Evolutionary conservation across 2,888 invertebrate genomes (phyloP), one percentile per base, ranked within the genome.

Genomic region (Agrochola lota): DNA sequence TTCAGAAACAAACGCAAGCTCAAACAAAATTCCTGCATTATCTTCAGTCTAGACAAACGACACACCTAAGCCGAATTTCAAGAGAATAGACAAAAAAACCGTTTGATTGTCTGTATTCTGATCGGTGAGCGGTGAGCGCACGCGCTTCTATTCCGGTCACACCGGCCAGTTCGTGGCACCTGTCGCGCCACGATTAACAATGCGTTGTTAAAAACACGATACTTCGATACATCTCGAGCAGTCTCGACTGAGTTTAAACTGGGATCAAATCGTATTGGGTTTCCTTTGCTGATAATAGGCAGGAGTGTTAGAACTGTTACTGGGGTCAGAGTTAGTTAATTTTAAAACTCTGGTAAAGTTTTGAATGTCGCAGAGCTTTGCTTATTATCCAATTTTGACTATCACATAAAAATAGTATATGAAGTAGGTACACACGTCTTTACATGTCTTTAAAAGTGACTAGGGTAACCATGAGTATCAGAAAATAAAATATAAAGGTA

Each of bases 111-210:
- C 84, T 78, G 62, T 78, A 67, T 67, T 79, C 60, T 71, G 76
- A 77, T 75, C 73, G 66, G 77, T 63, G 72, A 73, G 80, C 83
- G 73, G 74, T 71, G 79, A 73, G 59, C 86, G 86, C 74, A 40
- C 78, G 78, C 84, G 83, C 77, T 46, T 78, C 87, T 87, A 87
- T 87, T 87, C 87, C 89, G 77, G 89, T 75, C 84, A 40, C 84
- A 79, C 57, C 77, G 71, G 77, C 60, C 81, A 60, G 74, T 60
- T 35, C 49, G 59, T 63, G 87, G 87, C 87, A 87, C 87, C 87
- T 87, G 87, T 87, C 87, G 87, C 80, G 80, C 30, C 62, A 57
- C 84, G 80, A 84, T 84, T 84, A 87, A 87, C 87, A 85, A 87
- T 87, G 85, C 88, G 78, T 20, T 76, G 77, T 78, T 79, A 85